Conservation (phyloP, 2,888 invertebrate genomes). For the Pseudeuparius sepicola region DNA sequence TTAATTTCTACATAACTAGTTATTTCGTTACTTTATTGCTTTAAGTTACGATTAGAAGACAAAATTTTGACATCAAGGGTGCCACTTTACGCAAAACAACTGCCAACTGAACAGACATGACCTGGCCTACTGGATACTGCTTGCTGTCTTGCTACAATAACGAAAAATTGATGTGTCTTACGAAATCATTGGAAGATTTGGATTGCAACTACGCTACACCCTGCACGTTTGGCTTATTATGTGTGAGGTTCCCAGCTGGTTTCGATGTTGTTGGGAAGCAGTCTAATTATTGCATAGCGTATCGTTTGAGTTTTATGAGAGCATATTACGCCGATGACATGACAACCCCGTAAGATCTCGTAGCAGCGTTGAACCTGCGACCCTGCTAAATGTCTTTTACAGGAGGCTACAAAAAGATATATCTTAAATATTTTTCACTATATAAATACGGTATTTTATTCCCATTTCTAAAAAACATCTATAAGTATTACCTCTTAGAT, state of each 20-base stretch:
- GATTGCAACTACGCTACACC: too few relatives aligned
- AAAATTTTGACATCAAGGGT: conserved; percentile 33
- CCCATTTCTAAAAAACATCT: conserved; percentile 41
- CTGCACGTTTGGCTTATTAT: too few relatives aligned
- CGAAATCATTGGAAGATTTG: too few relatives aligned
- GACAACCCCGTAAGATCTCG: conserved; percentile 28
- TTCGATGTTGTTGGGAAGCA: too few relatives aligned
- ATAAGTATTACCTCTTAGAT: conserved; percentile 34
- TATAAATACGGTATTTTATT: conserved; percentile 40
- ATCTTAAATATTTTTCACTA: conserved; percentile 37
- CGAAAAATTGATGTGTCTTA: too few relatives aligned
- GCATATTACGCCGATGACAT: too few relatives aligned
- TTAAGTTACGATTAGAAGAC: conserved; percentile 41
- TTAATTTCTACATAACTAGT: conserved; percentile 33
- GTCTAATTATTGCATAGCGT: too few relatives aligned
- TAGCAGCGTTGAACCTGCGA: conserved; percentile 38
- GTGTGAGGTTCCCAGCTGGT: too few relatives aligned
- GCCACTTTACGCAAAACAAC: conserved; percentile 3
- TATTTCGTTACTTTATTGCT: conserved; percentile 42
- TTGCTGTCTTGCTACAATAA: too few relatives aligned
- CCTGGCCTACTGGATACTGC: too few relatives aligned
- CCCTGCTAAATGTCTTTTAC: conserved; percentile 39
- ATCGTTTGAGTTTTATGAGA: too few relatives aligned
- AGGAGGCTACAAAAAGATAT: conserved; percentile 42
- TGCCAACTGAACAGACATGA: too few relatives aligned